Conservation (phyloP, 2,888 invertebrate species). For the Osmoderma eremita region DNA sequence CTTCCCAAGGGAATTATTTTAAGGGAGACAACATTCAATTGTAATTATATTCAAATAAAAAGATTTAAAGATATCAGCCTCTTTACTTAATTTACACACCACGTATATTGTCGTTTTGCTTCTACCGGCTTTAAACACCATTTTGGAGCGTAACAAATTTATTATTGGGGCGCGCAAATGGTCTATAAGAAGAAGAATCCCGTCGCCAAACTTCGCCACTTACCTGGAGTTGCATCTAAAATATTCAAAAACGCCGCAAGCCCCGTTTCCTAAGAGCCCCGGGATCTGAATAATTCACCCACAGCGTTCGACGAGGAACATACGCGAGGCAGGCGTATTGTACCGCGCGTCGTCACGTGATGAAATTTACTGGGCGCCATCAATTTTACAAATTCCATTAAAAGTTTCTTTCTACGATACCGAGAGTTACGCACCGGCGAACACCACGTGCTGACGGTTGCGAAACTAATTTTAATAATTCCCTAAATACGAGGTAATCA, state of each 20-base stretch:
- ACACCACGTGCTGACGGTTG: too few species aligned
- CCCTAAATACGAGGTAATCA: neutral
- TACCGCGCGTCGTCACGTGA: conserved; percentile 11
- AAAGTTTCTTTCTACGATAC: conserved; percentile 18
- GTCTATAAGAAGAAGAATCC: too few species aligned
- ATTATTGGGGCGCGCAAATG: too few species aligned
- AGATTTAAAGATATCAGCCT: too few species aligned
- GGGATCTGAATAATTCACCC: conserved; percentile 16
- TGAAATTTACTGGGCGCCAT: conserved; percentile 24
- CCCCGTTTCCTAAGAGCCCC: neutral
- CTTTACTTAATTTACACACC: too few species aligned
- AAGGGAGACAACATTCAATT: too few species aligned
- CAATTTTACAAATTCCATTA: conserved; percentile 35
- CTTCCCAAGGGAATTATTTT: too few species aligned
- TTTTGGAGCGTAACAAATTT: too few species aligned
- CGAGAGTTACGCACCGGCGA: neutral
- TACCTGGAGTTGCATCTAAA: neutral
- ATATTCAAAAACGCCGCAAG: conserved; percentile 11
- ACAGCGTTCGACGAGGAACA: neutral
- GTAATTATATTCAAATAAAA: too few species aligned
- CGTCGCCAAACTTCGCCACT: conserved; percentile 7
- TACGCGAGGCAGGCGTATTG: neutral
- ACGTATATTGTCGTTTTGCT: too few species aligned
- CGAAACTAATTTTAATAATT: conserved; percentile 9
- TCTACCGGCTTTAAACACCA: too few species aligned